Base-by-base conservation (phyloP, 2,113 vertebrate species). In the Corapipo altera region DNA sequence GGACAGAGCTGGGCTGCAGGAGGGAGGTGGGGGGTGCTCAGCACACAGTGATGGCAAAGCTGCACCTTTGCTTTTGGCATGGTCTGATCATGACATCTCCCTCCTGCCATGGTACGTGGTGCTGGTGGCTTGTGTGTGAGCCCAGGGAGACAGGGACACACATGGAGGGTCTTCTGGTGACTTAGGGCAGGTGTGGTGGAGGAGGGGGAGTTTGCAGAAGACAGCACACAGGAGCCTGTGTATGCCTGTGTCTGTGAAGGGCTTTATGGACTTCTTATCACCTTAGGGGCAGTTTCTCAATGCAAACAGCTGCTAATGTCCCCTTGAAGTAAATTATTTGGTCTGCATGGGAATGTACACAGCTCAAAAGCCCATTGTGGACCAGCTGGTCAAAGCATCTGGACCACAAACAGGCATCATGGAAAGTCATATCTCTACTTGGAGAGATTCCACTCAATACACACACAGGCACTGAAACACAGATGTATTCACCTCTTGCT, bases 111-210 rank as follows among this genome's bases (percentile, higher is more conserved):
- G 44, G 57, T 3, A 28, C 22, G 0, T 14, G 22, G 54, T 52
- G 59, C 55, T 37, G 30, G 11, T 24, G 71, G 52, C 28, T 51
- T 13, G 7, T 70, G 30, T 6, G 24, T n/a, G 20, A 86, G 52
- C 46, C 66, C 46, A 51, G 48, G 9, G 17, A 82, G 8, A 30
- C 20, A 30, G 23, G 33, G n/a, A 59, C 28, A 27, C 22, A n/a
- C 54, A 6, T 3, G 46, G 15, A 7, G 76, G 32, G 9, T 58
- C 41, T 52, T 41, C 62, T 69, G 49, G 57, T 22, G 28, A 17
- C 30, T 43, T 19, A 1, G 0, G 4, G 52, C 15, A 65, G 54
- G 17, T 0, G 0, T 14, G 26, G 12, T 21, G 65, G 33, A 86
- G 18, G 35, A 67, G 27, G 49, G 78, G 39, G 18, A 57, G 43